A percentile compares a stretch with the other conserved stretches of the same genome.
phyloP scores from a whole-genome alignment of 2,113 vertebrate genomes.

The Lycaon pictus region DNA sequence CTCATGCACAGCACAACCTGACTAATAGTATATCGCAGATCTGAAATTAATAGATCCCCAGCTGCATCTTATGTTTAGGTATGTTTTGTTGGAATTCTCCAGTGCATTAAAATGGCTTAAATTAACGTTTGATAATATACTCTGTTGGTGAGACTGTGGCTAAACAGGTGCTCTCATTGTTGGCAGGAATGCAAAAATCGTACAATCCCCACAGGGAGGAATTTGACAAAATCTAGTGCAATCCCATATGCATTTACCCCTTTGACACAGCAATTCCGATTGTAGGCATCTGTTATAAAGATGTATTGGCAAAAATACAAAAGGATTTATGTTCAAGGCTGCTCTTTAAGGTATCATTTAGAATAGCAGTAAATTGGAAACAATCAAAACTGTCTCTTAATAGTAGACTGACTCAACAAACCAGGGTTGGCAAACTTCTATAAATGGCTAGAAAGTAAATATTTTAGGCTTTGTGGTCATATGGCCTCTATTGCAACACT shows the following conservation, averaged over 20 bases:
- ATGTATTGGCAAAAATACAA: constrained; percentile 47
- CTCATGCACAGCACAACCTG: not conserved
- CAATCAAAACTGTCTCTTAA: constrained; percentile 3
- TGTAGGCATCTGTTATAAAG: constrained; percentile 30
- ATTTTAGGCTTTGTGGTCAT: not conserved
- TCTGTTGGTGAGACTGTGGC: not conserved
- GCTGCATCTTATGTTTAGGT: not conserved
- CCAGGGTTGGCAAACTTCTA: not conserved
- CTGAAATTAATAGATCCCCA: not conserved
- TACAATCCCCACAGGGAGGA: not conserved
- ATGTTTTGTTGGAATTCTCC: not conserved
- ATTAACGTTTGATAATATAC: not conserved
- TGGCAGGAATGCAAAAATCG: not conserved
- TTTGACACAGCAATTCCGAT: constrained; percentile 35
- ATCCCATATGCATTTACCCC: not conserved
- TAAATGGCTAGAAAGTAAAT: constrained; percentile 5
- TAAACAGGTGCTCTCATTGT: not conserved
- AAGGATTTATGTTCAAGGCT: not conserved
- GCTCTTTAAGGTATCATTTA: not conserved
- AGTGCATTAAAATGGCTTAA: not conserved
- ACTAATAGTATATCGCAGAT: not conserved
- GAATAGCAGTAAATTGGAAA: not conserved
- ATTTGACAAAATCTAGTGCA: constrained; percentile 26
- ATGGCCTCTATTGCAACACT: not conserved
- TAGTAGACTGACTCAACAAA: not conserved